These are phyloP conservation scores for Thalassarche chlororhynchos DNA, from an alignment of 2,113 vertebrate genomes.

Conservation along the genomic window DNA sequence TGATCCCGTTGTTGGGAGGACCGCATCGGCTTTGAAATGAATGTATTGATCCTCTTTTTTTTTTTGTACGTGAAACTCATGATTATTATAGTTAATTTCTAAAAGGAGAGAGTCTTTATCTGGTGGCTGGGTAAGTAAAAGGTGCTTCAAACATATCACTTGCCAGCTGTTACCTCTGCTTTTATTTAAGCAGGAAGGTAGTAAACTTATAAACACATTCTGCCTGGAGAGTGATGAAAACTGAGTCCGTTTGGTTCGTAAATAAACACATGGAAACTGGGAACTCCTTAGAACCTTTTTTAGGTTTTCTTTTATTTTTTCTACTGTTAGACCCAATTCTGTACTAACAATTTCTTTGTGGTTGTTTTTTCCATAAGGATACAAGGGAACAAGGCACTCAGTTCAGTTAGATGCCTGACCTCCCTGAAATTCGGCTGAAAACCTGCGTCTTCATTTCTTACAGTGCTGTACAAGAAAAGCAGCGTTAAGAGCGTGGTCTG, in stretches of 20 bases:
- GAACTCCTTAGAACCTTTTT: neutral
- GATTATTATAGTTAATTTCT: neutral
- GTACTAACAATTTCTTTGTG: neutral
- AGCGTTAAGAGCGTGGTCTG: neutral
- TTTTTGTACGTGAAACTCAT: neutral
- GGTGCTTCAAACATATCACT: neutral
- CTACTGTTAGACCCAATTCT: neutral
- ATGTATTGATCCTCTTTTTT: neutral
- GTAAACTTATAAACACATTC: neutral
- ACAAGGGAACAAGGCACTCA: neutral
- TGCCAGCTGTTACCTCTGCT: neutral
- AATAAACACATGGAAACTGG: neutral
- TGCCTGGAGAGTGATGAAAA: neutral
- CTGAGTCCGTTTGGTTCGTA: neutral
- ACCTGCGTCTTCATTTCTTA: neutral
- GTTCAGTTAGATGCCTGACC: neutral
- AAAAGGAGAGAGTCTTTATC: neutral
- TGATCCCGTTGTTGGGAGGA: neutral
- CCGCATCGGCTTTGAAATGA: slow-evolving; percentile 36
- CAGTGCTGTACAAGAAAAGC: neutral
- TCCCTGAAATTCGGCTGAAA: neutral
- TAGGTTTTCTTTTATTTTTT: neutral
- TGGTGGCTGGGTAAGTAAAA: neutral
- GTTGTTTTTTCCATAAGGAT: neutral
- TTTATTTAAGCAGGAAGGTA: neutral